Base-by-base conservation (phyloP, 2,888 invertebrate genomes). In the Nasonovia ribisnigri region DNA sequence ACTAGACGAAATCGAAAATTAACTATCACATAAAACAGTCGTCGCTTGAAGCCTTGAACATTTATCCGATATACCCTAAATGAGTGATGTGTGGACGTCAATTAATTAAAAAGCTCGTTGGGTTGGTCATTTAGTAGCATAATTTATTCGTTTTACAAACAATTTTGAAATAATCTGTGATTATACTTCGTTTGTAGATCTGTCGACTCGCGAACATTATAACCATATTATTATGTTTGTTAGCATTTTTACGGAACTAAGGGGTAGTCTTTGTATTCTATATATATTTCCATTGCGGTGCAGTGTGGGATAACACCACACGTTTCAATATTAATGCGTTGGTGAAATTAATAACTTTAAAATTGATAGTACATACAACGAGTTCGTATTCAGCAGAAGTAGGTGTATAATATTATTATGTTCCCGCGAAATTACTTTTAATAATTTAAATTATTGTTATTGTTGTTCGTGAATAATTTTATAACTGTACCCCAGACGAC, bases 381-480 rank as follows among this genome's bases (percentile, higher is more conserved):
- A 36, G 43, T 42, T 51, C 24, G 36, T 46, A 57, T 46, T 54
- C 54, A 24, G 43, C n/a, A 4, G 43, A 20, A 4, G 20, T 77
- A 84, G 6, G 54, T 42, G 6, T 26, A 84, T 43, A 43, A 86
- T 46, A 26, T 48, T 86, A 20, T 36, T 20, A 26, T 46, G 46
- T 57, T 87, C 13, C 48, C 48, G 13, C 13, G 20, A 43, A 86
- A 86, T 36, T 36, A n/a, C 60, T 48, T 67, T 60, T 16, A 92
- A 87, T 92, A 42, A 87, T 87, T 67, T 48, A 48, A 87, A 92
- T 29, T 42, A 67, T 86, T 46, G 46, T 51, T 77, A 67, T 48
- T 36, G 84, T 48, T 84, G 36, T 60, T 48, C 13, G 42, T 16
- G 87, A 92, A 87, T 60, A 87, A 92, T 92, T 92, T 36, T 60